These are phyloP conservation scores for Brenthis ino DNA, from an alignment of 2,888 invertebrate genomes.

Conservation along the genomic window DNA sequence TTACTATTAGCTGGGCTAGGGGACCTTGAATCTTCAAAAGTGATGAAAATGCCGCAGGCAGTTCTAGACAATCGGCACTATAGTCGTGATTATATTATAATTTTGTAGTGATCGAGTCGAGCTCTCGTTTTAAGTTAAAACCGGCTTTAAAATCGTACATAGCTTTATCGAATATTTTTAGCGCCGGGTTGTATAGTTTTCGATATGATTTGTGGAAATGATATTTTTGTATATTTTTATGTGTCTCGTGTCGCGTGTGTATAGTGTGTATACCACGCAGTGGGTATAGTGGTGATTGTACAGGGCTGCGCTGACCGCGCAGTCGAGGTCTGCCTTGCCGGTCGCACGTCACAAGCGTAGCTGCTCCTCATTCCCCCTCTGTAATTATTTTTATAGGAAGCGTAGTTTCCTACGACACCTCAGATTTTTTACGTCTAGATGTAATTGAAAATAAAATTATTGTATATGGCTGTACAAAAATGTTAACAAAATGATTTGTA, in stretches of 20 bases:
- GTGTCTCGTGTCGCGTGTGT: slow-evolving; percentile 76
- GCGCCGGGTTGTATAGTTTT: slow-evolving; percentile 80
- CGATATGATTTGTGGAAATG: slow-evolving; percentile 80
- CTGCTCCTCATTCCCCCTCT: slow-evolving; percentile 79
- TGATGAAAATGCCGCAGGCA: slow-evolving; percentile 76
- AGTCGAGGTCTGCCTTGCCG: slow-evolving; percentile 80
- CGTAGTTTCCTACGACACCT: slow-evolving; percentile 81
- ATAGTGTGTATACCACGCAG: slow-evolving; percentile 77
- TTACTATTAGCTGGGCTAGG: slow-evolving; percentile 82
- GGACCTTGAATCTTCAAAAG: slow-evolving; percentile 80
- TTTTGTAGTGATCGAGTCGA: slow-evolving; percentile 76
- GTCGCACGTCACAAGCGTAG: slow-evolving; percentile 78
- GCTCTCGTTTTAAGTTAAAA: slow-evolving; percentile 80
- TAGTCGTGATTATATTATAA: slow-evolving; percentile 79
- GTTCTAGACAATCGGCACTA: slow-evolving; percentile 82
- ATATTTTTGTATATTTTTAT: slow-evolving; percentile 83
- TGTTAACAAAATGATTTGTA: slow-evolving; percentile 79
- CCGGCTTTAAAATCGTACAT: slow-evolving; percentile 78
- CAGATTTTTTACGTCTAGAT: slow-evolving; percentile 82
- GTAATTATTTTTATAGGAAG: slow-evolving; percentile 81
- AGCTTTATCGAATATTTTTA: slow-evolving; percentile 77
- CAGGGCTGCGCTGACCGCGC: slow-evolving; percentile 80
- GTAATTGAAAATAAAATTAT: slow-evolving; percentile 83
- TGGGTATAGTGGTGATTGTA: slow-evolving; percentile 79
- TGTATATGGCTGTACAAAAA: slow-evolving; percentile 84